Evolutionary conservation across 2,888 invertebrate species (phyloP).

Genomic region (Melanostoma mellinum): DNA sequence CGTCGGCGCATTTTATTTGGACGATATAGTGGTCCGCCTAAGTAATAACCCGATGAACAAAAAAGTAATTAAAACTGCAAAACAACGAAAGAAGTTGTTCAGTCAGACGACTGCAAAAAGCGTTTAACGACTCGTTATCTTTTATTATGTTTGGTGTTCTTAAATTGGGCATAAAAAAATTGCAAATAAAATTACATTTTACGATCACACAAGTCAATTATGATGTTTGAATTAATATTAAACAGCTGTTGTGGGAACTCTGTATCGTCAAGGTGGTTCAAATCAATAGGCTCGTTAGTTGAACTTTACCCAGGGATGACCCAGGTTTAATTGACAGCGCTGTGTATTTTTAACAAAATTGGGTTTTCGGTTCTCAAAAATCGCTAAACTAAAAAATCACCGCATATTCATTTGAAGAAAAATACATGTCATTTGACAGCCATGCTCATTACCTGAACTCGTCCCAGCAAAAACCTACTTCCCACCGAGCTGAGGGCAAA

Average conservation of each 20-base stretch:
- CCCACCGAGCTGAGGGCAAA: too few species aligned
- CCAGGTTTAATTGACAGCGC: too few species aligned
- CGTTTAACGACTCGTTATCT: slow-evolving; percentile 31
- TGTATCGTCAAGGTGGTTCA: background rate
- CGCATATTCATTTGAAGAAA: too few species aligned
- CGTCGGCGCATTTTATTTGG: background rate
- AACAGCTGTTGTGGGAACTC: slow-evolving; percentile 17
- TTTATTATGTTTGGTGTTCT: slow-evolving; percentile 41
- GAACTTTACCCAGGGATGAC: too few species aligned
- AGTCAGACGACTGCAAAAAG: slow-evolving; percentile 9
- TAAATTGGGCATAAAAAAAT: slow-evolving; percentile 16
- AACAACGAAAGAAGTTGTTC: slow-evolving; percentile 27
- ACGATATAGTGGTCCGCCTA: slow-evolving; percentile 16
- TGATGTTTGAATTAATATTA: slow-evolving; percentile 40
- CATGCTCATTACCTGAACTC: too few species aligned
- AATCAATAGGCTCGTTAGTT: background rate
- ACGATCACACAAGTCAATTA: slow-evolving; percentile 59
- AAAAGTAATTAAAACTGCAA: slow-evolving; percentile 31
- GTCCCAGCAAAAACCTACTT: too few species aligned
- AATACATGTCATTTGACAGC: too few species aligned
- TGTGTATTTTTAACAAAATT: too few species aligned
- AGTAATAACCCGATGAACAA: slow-evolving; percentile 11
- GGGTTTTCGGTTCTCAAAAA: too few species aligned
- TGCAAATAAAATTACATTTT: slow-evolving; percentile 54
- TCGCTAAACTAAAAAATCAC: too few species aligned